A percentile compares a stretch with the other conserved stretches of the same genome.
Evolutionary conservation across 2,113 vertebrate species (phyloP).

Genomic region (Ceyx cyanopectus): DNA sequence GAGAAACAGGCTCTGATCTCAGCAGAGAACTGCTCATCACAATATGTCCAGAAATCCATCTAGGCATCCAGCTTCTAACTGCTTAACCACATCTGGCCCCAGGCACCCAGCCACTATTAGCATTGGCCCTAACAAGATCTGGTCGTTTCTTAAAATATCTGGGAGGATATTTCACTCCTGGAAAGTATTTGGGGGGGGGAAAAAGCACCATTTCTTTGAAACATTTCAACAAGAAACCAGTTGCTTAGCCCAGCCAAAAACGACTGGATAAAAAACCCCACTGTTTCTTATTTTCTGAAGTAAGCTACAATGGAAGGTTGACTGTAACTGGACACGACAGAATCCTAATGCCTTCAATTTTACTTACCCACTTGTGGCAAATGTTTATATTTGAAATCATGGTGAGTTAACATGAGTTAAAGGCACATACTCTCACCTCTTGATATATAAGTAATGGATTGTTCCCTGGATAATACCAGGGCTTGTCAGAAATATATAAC

Average conservation of each 20-base stretch:
- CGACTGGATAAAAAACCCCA: not conserved
- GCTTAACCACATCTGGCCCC: not conserved
- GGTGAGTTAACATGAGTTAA: conserved; percentile 48
- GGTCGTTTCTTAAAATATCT: not conserved
- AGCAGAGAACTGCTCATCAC: not conserved
- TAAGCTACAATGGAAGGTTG: conserved; percentile 28
- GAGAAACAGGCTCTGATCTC: not conserved
- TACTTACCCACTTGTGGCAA: conserved; percentile 41
- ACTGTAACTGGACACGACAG: conserved; percentile 51
- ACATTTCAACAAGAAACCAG: not conserved
- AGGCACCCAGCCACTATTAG: not conserved
- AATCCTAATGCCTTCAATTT: conserved; percentile 52
- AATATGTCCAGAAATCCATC: not conserved
- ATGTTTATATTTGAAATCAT: conserved; percentile 67
- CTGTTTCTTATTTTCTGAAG: conserved; percentile 36
- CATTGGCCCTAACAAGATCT: not conserved
- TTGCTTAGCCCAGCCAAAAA: not conserved
- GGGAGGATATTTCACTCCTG: not conserved
- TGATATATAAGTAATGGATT: conserved; percentile 23
- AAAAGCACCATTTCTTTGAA: not conserved
- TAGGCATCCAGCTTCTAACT: not conserved
- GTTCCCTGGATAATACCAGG: conserved; percentile 19
- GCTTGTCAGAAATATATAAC: conserved; percentile 46
- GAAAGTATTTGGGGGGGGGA: not conserved
- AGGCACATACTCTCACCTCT: conserved; percentile 43